Base-by-base conservation (phyloP, 2,888 invertebrate species). In the Ormyrus thymus region DNA sequence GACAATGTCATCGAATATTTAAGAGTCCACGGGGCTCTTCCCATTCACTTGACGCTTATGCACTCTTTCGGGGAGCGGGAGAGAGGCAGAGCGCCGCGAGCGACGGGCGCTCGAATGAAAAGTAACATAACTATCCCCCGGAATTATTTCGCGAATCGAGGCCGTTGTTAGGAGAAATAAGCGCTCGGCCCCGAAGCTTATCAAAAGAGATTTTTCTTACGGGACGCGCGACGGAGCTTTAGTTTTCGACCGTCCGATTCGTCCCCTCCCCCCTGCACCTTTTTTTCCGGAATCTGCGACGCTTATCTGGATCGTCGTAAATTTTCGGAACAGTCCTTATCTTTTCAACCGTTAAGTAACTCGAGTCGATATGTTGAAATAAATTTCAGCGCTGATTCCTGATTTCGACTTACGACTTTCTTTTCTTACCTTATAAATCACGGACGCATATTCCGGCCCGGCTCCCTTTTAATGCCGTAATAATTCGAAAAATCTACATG, bases 1-100 rank as follows among this genome's bases (percentile, higher is more conserved):
- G 72, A 81, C 81, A 81, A 78, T 78, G 78, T 68, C 59, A 53
- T 81, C 53, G 78, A 78, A 75, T 81, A 81, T 81, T 75, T 75
- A 78, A 75, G 71, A 80, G 58, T 71, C 71, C 50, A 71, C 71
- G 53, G 53, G 48, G 15, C 58, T 4, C 5, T 64, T 64, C 13
- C 62, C 55, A n/a, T 61, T 65, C 58, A 11, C 66, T 46, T 59
- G 29, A 29, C 29, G 29, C 29, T 29, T n/a, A n/a, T 29, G 29
- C 29, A 29, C 29, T 29, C 29, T 29, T 29, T 29, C 29, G 29
- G 2, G 29, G 29, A 11, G 6, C 2, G 8, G 15, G n/a, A 29
- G 46, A 55, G 13, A 13, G 45, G n/a, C 7, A 9, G 13, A 65
- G 13, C 48, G 70, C 70, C 59, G 59, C n/a, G 59, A 70, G 70